Conservation (phyloP, 1,140 invertebrate species). For the Artemia franciscana region DNA sequence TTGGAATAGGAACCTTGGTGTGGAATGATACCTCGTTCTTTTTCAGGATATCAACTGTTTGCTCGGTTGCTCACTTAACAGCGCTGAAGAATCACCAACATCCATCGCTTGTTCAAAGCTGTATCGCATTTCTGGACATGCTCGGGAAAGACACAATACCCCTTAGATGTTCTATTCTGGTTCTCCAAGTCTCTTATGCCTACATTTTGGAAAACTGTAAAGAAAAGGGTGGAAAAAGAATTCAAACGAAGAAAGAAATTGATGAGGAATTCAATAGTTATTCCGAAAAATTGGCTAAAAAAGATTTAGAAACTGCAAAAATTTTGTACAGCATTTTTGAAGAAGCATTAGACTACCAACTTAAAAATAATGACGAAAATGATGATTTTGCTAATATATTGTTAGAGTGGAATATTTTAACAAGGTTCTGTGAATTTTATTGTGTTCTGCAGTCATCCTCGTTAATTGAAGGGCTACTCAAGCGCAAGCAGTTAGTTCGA, state of each 20-base stretch:
- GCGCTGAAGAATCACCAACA: neutral
- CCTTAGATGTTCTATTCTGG: neutral
- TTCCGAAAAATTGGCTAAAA: neutral
- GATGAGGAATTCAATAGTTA: neutral
- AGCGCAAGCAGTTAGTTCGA: neutral
- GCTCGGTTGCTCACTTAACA: neutral
- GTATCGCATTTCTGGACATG: neutral
- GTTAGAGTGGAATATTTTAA: neutral
- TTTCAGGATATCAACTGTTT: neutral
- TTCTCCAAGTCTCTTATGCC: neutral
- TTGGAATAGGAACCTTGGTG: no score
- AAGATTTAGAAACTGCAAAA: neutral
- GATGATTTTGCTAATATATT: neutral
- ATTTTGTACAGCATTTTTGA: neutral
- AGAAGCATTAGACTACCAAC: neutral
- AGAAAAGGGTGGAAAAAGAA: neutral
- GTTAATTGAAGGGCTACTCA: neutral
- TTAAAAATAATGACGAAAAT: neutral
- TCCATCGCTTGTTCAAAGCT: neutral
- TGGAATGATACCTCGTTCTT: no score
- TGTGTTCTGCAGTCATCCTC: neutral
- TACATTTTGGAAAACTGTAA: neutral
- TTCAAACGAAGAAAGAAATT: neutral
- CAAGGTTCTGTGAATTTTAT: neutral
- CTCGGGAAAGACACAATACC: neutral